Conservation (phyloP, 1,140 invertebrate species). For the Drosophila pseudoananassae region DNA sequence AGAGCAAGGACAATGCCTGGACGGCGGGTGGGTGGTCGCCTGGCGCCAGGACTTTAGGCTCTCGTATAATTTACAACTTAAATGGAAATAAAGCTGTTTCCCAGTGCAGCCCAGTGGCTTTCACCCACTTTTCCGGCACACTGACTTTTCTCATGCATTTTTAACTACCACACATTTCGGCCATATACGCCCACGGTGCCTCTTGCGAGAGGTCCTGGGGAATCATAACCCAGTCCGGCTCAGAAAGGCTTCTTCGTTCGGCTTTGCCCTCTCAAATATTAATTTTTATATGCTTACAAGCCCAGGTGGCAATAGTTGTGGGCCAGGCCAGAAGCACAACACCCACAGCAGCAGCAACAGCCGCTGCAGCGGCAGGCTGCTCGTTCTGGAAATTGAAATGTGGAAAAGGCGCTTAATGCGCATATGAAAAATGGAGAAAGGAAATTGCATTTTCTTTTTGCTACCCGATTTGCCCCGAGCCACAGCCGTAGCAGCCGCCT, state of each 20-base stretch:
- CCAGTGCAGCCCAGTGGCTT: slow-evolving; percentile 35
- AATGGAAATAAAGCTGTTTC: slow-evolving; percentile 62
- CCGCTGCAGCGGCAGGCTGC: slow-evolving; percentile 7
- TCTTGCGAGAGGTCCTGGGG: background rate
- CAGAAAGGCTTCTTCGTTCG: slow-evolving; percentile 14
- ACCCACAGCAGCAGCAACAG: slow-evolving; percentile 7
- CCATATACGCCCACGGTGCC: slow-evolving; percentile 43
- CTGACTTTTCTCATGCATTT: slow-evolving; percentile 72
- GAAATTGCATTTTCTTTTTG: slow-evolving; percentile 74
- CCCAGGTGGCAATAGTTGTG: slow-evolving; percentile 21
- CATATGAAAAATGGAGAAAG: slow-evolving; percentile 77
- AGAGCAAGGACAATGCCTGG: slow-evolving; percentile 16
- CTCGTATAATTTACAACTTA: slow-evolving; percentile 57
- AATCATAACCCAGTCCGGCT: slow-evolving; percentile 41
- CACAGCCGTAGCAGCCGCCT: background rate
- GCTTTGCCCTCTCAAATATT: slow-evolving; percentile 72
- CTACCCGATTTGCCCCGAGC: slow-evolving; percentile 19
- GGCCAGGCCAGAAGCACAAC: slow-evolving; percentile 43
- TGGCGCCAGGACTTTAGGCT: slow-evolving; percentile 57
- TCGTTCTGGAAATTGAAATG: slow-evolving; percentile 72
- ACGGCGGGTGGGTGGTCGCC: slow-evolving; percentile 44
- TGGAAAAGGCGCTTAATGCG: slow-evolving; percentile 77
- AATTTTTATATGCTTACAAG: slow-evolving; percentile 75
- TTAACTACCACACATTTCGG: slow-evolving; percentile 60
- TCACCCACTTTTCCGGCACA: slow-evolving; percentile 66